Evolutionary conservation across 1,140 invertebrate species (phyloP).

Genomic region (Arion vulgaris): DNA sequence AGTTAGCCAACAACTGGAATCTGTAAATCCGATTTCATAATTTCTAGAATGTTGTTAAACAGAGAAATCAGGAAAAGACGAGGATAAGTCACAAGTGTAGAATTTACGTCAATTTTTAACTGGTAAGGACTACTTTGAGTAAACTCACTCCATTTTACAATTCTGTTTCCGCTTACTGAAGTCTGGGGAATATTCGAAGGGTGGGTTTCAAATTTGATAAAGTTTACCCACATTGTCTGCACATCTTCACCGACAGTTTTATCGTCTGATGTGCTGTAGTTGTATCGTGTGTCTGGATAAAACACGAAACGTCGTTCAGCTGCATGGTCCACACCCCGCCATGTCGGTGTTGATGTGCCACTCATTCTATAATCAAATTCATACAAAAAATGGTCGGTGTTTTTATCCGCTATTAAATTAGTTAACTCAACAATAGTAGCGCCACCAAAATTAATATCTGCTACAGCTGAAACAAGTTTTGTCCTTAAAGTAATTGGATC

Average conservation of each 20-base stretch:
- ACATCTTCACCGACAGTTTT: neutral
- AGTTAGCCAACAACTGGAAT: neutral
- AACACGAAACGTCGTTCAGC: constrained; percentile 10
- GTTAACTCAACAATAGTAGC: neutral
- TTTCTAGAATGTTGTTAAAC: constrained; percentile 6
- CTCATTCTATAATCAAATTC: constrained; percentile 13
- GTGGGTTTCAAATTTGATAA: constrained; percentile 4
- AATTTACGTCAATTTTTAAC: neutral
- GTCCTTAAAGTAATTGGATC: neutral
- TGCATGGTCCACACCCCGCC: constrained; percentile 8
- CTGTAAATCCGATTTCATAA: neutral
- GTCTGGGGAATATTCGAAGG: neutral
- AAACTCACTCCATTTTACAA: neutral
- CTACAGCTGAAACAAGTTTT: neutral
- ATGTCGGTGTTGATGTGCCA: neutral
- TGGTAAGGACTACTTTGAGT: neutral
- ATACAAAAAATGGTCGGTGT: constrained; percentile 1
- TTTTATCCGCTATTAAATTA: neutral
- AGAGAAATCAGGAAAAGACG: neutral
- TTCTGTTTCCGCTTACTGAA: neutral
- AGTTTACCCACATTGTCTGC: constrained; percentile 18
- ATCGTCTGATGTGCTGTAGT: neutral
- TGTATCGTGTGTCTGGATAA: neutral
- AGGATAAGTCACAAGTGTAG: neutral
- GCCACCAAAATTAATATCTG: neutral